These are phyloP conservation scores for Ganaspis brasiliensis DNA, from an alignment of 2,888 invertebrate species.

Conservation along the genomic window DNA sequence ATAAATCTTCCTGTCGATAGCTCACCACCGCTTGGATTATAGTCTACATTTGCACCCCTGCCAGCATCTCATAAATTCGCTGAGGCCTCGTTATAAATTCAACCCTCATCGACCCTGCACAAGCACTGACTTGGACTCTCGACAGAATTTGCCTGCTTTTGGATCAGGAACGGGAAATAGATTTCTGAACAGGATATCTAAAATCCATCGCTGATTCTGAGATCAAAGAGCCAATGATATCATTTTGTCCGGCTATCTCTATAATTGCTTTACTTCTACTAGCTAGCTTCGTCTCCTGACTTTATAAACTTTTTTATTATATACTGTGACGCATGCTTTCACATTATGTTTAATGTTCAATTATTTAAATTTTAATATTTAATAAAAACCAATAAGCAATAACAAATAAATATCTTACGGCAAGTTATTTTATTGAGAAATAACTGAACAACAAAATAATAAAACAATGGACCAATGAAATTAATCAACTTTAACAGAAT, in stretches of 20 bases:
- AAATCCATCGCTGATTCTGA: slow-evolving; percentile 3
- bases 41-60: slow-evolving; percentile 78
- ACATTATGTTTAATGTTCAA: too few species aligned
- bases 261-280: neutral
- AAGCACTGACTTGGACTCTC: slow-evolving; percentile 57
- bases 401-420: too few species aligned
- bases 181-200: slow-evolving; percentile 16
- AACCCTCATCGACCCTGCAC: slow-evolving; percentile 65
- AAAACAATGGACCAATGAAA: too few species aligned
- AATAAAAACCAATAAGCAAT: too few species aligned
- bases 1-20: slow-evolving; percentile 79
- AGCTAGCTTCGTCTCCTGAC: neutral
- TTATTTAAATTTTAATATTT: too few species aligned
- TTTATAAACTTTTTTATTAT: too few species aligned
- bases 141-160: slow-evolving; percentile 59
- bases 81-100: slow-evolving; percentile 74
- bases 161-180: slow-evolving; percentile 57
- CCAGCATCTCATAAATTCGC: slow-evolving; percentile 73
- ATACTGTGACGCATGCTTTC: too few species aligned
- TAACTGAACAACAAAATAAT: too few species aligned
- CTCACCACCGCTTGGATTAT: slow-evolving; percentile 77
- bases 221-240: slow-evolving; percentile 24
- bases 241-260: too few species aligned
- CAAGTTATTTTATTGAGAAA: too few species aligned
- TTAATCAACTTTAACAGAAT: too few species aligned